A percentile compares a stretch with the other conserved stretches of the same genome.
Conservation (phyloP, 2,888 invertebrate species). For the Tenthredo notha region DNA sequence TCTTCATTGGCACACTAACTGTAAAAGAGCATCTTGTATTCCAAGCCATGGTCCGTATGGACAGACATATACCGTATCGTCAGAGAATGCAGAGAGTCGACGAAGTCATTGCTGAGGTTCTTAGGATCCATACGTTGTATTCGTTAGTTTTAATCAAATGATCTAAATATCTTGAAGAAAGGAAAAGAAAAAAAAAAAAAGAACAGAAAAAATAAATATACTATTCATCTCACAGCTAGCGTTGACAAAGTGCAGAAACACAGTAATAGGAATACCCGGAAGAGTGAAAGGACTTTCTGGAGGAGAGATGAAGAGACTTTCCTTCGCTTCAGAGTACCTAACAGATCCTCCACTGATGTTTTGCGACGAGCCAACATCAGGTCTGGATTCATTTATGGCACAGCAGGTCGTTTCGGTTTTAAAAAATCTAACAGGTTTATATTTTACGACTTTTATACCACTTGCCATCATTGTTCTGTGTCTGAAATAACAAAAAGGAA, state of each 20-base stretch:
- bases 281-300: slow-evolving; percentile 95
- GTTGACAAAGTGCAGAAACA: slow-evolving; percentile 93
- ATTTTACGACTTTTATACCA: not conserved
- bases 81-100: slow-evolving; percentile 90
- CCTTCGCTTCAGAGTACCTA: slow-evolving; percentile 97
- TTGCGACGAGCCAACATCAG: slow-evolving; percentile 98
- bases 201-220: not conserved
- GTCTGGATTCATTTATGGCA: slow-evolving; percentile 98
- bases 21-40: slow-evolving; percentile 94
- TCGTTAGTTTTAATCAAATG: not conserved
- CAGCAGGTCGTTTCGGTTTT: slow-evolving; percentile 89
- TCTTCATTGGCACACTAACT: slow-evolving; percentile 94
- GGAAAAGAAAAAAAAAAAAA: not conserved
- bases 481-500: not conserved
- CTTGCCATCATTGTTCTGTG: not conserved
- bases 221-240: slow-evolving; percentile 83
- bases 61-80: slow-evolving; percentile 85
- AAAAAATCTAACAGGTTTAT: slow-evolving; percentile 83
- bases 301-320: slow-evolving; percentile 96
- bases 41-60: slow-evolving; percentile 92
- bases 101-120: slow-evolving; percentile 91
- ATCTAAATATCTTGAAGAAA: not conserved
- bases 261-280: slow-evolving; percentile 93
- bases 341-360: slow-evolving; percentile 97
- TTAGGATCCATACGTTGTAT: not conserved